Conservation (phyloP, 1,140 invertebrate genomes). For the Pseudomyrmex sp. region DNA sequence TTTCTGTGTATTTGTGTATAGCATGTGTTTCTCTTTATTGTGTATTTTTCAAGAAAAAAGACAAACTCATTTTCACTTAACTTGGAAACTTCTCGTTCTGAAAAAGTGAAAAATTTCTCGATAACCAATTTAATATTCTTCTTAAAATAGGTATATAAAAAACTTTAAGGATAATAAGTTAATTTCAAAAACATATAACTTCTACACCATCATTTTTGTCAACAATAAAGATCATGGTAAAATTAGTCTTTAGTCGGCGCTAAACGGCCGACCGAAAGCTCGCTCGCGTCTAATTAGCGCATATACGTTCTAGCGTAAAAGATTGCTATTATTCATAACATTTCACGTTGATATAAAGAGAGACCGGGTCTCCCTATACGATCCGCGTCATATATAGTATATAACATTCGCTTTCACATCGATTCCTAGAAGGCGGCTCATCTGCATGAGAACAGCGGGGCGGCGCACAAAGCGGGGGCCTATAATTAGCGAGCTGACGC, state of each 20-base stretch:
- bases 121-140: background rate
- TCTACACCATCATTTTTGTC: background rate
- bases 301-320: slow-evolving; percentile 8
- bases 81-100: background rate
- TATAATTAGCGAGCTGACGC: slow-evolving; percentile 68
- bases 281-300: background rate
- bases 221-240: background rate
- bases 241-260: background rate
- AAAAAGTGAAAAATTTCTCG: background rate
- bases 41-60: background rate
- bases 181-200: background rate
- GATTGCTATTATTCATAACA: slow-evolving; percentile 32
- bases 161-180: background rate
- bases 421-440: slow-evolving; percentile 54
- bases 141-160: background rate
- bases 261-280: background rate
- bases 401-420: slow-evolving; percentile 44
- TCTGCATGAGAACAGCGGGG: slow-evolving; percentile 27
- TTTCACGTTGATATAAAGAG: background rate
- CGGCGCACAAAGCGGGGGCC: slow-evolving; percentile 57
- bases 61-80: no score
- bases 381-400: background rate
- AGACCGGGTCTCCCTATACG: background rate
- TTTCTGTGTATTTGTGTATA: background rate
- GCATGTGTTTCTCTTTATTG: background rate